Evolutionary conservation across 1,140 invertebrate species (phyloP).

Genomic region (Rhizoglyphus robini): DNA sequence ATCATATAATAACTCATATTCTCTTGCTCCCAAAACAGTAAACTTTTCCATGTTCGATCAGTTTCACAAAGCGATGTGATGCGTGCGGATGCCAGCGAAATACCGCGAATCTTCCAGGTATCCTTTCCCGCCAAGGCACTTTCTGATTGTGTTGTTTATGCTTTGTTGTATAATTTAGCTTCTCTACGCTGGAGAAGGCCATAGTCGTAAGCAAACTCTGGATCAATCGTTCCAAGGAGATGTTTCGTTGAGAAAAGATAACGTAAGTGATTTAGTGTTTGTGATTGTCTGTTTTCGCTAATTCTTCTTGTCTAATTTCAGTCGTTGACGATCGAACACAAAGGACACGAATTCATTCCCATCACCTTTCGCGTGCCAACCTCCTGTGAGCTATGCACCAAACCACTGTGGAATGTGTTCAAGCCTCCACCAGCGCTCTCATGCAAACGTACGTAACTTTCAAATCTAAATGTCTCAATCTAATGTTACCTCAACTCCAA

Average conservation of each 20-base stretch:
- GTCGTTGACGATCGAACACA: slow-evolving; percentile 62
- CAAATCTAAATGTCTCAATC: neutral
- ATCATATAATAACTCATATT: neutral
- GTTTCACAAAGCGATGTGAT: slow-evolving; percentile 96
- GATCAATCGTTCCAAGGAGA: slow-evolving; percentile 39
- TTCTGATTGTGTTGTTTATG: no score
- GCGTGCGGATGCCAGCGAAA: slow-evolving; percentile 93
- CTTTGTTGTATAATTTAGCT: no score
- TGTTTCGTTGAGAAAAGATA: slow-evolving; percentile 26
- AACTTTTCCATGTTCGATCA: slow-evolving; percentile 94
- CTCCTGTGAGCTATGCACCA: slow-evolving; percentile 90
- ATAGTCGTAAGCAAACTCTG: slow-evolving; percentile 64
- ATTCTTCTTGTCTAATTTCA: neutral
- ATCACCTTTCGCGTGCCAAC: slow-evolving; percentile 97
- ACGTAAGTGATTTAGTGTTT: slow-evolving; percentile 19
- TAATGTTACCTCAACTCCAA: neutral
- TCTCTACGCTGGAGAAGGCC: slow-evolving; percentile 82
- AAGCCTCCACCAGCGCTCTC: slow-evolving; percentile 88
- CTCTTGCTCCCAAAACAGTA: slow-evolving; percentile 45
- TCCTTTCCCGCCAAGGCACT: no score
- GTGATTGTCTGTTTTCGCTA: neutral
- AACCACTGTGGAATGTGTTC: slow-evolving; percentile 92
- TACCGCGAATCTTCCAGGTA: slow-evolving; percentile 94
- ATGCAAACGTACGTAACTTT: slow-evolving; percentile 85
- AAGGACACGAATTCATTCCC: slow-evolving; percentile 89